Conservation (phyloP, 1,140 invertebrate genomes). For the Aphelinus atriplicis region DNA sequence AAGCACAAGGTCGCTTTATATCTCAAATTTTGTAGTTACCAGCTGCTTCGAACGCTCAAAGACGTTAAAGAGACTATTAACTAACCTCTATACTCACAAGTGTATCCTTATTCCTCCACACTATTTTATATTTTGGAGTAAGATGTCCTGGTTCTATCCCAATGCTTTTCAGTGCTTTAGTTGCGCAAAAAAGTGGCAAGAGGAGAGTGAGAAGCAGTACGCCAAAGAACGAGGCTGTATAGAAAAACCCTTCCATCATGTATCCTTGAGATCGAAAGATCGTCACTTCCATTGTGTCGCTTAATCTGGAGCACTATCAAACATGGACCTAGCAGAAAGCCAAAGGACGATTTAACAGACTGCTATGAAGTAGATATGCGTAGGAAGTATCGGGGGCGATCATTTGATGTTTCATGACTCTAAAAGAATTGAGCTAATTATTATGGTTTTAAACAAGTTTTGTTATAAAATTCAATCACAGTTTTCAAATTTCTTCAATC, state of each 20-base stretch:
- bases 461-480: too few species aligned
- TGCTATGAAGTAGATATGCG: too few species aligned
- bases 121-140: slow-evolving; percentile 30
- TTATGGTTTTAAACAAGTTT: too few species aligned
- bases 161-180: slow-evolving; percentile 60
- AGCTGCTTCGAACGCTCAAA: slow-evolving; percentile 53
- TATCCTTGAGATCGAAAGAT: slow-evolving; percentile 28
- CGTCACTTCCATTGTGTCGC: slow-evolving; percentile 20
- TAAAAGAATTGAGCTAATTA: too few species aligned
- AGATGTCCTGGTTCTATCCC: slow-evolving; percentile 44
- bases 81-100: slow-evolving; percentile 31
- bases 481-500: too few species aligned
- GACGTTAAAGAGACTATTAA: slow-evolving; percentile 39
- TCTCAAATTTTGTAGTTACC: slow-evolving; percentile 51
- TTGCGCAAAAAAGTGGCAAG: slow-evolving; percentile 56
- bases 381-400: too few species aligned
- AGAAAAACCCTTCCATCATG: not conserved
- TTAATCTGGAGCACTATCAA: slow-evolving; percentile 30
- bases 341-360: slow-evolving; percentile 16
- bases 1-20: slow-evolving; percentile 42
- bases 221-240: slow-evolving; percentile 25
- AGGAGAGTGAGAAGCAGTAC: slow-evolving; percentile 34
- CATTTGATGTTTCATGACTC: too few species aligned
- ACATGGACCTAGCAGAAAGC: slow-evolving; percentile 24
- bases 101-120: not conserved